Base-by-base conservation (phyloP, 2,888 invertebrate genomes). In the Helleia helle region DNA sequence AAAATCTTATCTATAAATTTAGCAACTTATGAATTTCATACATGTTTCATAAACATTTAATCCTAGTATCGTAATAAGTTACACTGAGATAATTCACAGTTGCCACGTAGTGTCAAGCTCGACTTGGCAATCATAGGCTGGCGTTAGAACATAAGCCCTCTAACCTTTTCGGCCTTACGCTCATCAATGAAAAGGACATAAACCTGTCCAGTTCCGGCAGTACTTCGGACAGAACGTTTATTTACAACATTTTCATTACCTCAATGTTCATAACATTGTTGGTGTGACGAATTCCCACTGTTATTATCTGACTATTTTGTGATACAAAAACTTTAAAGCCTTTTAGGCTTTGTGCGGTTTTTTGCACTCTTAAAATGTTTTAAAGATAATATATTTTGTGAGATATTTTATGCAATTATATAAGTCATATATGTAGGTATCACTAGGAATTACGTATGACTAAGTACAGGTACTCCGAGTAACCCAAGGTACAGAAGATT, bases 121-220 rank as follows among this genome's bases (percentile, higher is more conserved):
- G 34, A n/a, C n/a, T n/a, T 41, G 38, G 52, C 43, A 49, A 51
- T 50, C 44, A 47, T 39, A 40, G 38, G 15, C 38, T 38, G 36
- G 38, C n/a, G 42, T 37, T 24, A 24, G 36, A 43, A 15, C 27
- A 29, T 37, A 39, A 50, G 51, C 56, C 58, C 54, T 59, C 47
- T 56, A 59, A 63, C 58, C 63, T 67, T 53, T 58, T 55, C 53
- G 54, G 55, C 62, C 65, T 59, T 50, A 68, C 55, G 62, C 64
- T 71, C 70, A 70, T 74, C 76, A 73, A 73, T 71, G 72, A 70
- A 65, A 67, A 65, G 63, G 67, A 63, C 71, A 71, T 72, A 71
- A 79, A 77, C 56, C 48, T 62, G 62, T 65, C 63, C 58, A 55
- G 61, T 68, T 66, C 70, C 67, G 68, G 66, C 65, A 62, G 70